These are phyloP conservation scores for Bimastos eiseni DNA, from an alignment of 2,888 invertebrate species.

Conservation along the genomic window DNA sequence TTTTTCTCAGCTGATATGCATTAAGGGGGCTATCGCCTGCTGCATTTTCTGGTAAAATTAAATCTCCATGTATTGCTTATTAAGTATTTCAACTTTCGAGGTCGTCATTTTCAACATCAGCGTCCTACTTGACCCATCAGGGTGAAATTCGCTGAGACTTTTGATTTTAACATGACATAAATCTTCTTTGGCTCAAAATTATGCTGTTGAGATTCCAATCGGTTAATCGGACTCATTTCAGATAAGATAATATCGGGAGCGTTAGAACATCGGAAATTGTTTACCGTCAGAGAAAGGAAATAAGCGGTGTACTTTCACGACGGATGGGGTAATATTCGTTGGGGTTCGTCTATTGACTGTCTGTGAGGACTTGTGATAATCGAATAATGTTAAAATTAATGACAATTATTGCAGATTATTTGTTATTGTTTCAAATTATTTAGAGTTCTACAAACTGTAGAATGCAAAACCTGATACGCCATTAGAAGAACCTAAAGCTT, in stretches of 20 bases:
- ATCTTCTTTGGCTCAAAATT: background rate
- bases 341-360: background rate
- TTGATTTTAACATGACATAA: background rate
- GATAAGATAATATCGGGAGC: no score
- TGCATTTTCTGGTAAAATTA: background rate
- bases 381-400: background rate
- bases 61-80: background rate
- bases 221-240: no score
- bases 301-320: background rate
- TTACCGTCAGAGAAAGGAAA: background rate
- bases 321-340: background rate
- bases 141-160: background rate
- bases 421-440: background rate
- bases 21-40: no score
- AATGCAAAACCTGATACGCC: background rate
- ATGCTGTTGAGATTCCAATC: background rate
- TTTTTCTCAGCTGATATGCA: no score
- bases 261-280: no score
- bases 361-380: background rate
- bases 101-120: background rate
- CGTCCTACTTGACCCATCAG: background rate
- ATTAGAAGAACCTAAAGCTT: background rate
- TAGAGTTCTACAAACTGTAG: background rate
- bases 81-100: background rate
- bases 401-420: no score